A percentile compares a stretch with the other conserved stretches of the same genome.
Evolutionary conservation across 2,797 vertebrate genomes (phyloP).

Genomic region (Chelon auratus): DNA sequence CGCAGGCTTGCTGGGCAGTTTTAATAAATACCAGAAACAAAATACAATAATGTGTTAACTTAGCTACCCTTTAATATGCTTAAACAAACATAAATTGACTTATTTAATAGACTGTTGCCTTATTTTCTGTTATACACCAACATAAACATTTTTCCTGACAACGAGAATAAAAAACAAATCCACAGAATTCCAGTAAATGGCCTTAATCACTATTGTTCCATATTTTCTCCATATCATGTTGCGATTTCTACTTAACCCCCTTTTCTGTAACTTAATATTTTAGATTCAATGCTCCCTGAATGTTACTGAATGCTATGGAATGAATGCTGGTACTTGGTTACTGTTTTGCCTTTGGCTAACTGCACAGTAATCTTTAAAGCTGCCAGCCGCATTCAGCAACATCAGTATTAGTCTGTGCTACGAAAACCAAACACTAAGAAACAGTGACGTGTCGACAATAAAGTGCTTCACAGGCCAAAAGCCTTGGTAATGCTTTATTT

Average conservation of each 20-base stretch:
- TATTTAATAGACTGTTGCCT: neutral
- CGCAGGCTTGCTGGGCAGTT: conserved; percentile 1
- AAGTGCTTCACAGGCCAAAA: conserved; percentile 75
- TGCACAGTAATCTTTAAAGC: conserved; percentile 53
- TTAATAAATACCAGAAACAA: neutral
- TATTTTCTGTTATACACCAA: neutral
- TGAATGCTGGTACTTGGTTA: conserved; percentile 37
- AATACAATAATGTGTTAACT: conserved; percentile 8
- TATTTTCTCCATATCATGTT: conserved; percentile 18
- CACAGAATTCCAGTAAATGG: neutral
- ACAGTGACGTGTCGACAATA: conserved; percentile 69
- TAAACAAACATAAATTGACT: neutral
- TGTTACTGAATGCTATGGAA: conserved; percentile 44
- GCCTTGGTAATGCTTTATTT: conserved; percentile 60
- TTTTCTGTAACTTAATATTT: conserved; percentile 30
- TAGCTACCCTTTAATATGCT: conserved; percentile 2
- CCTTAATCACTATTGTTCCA: neutral
- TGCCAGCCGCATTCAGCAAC: conserved; percentile 63
- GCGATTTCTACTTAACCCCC: conserved; percentile 13
- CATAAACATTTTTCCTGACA: neutral
- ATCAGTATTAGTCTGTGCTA: conserved; percentile 61
- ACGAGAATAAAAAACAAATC: conserved; percentile 8
- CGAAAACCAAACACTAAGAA: conserved; percentile 49
- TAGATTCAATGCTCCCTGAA: conserved; percentile 57
- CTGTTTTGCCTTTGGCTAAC: conserved; percentile 25